These are phyloP conservation scores for Acipenser transmontanus DNA, from an alignment of 2,797 vertebrate species.

Conservation along the genomic window DNA sequence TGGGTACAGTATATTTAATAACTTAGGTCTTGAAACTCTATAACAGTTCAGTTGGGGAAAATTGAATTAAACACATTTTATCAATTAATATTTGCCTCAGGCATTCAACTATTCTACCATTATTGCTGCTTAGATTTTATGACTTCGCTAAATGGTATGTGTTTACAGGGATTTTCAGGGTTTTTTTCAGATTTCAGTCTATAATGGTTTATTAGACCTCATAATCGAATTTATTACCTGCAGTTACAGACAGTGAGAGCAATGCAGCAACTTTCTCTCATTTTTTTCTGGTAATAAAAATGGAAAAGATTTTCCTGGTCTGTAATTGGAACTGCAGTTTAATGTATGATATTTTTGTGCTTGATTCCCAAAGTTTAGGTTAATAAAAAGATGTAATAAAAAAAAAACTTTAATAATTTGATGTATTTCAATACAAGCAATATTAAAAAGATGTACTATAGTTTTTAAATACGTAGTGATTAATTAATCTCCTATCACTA, in stretches of 20 bases:
- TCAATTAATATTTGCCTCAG: constrained; percentile 6
- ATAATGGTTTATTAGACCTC: constrained; percentile 11
- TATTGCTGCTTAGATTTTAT: constrained; percentile 1
- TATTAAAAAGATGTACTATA: too few species aligned
- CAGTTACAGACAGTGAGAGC: constrained; percentile 7
- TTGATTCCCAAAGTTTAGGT: not conserved
- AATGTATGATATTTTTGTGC: too few species aligned
- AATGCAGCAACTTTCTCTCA: not conserved
- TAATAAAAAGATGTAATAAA: not conserved
- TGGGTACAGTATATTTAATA: too few species aligned
- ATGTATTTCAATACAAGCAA: too few species aligned
- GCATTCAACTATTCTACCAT: not conserved
- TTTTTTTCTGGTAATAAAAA: not conserved
- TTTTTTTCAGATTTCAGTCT: not conserved
- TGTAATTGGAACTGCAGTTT: not conserved
- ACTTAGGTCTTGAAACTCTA: too few species aligned
- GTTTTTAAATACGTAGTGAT: too few species aligned
- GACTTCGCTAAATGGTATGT: not conserved
- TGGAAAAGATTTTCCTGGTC: constrained; percentile 3
- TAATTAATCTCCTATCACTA: too few species aligned
- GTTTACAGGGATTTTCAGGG: not conserved
- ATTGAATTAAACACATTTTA: constrained; percentile 8
- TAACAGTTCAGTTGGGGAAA: not conserved
- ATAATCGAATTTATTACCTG: not conserved
- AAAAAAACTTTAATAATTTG: too few species aligned